Evolutionary conservation across 2,113 vertebrate species (phyloP).

Genomic region (Hirundichthys speculiger): DNA sequence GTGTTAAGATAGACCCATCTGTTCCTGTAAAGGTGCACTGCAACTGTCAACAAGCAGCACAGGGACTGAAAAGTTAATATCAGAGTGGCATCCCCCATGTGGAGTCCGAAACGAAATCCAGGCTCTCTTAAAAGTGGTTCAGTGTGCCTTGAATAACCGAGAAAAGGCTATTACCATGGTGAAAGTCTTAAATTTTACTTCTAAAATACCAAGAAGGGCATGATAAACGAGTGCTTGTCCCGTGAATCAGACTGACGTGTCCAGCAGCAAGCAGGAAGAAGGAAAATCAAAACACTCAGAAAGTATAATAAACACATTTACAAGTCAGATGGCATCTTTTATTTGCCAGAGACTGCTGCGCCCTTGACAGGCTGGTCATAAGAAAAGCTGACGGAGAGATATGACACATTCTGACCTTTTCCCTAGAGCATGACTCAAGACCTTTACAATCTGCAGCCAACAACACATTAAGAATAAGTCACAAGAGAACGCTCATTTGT

Average conservation of each 20-base stretch:
- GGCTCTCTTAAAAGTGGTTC: conserved; percentile 6
- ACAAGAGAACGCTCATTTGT: conserved; percentile 18
- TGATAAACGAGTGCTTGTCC: not conserved
- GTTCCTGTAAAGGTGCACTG: conserved; percentile 39
- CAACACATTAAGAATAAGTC: conserved; percentile 16
- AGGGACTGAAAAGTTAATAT: conserved; percentile 38
- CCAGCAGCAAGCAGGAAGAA: not conserved
- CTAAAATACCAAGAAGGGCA: conserved; percentile 50
- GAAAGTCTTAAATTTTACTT: conserved; percentile 46
- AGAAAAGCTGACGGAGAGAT: conserved; percentile 21
- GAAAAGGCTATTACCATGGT: conserved; percentile 28
- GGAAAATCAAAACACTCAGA: not conserved
- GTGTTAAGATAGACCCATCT: conserved; percentile 6
- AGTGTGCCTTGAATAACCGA: conserved; percentile 5
- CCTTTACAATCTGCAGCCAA: conserved; percentile 15
- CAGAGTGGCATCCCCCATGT: conserved; percentile 3
- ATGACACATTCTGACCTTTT: conserved; percentile 46
- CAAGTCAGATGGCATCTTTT: conserved; percentile 20
- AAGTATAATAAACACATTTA: not conserved
- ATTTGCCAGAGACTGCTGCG: conserved; percentile 8
- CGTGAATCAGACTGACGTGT: conserved; percentile 12
- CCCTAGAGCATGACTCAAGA: conserved; percentile 50
- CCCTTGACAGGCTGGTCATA: conserved; percentile 13
- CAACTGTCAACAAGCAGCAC: conserved; percentile 14
- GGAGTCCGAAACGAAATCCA: conserved; percentile 27